Percentiles rank a stretch among this genome's conserved stretches.
Conservation (phyloP, 2,797 vertebrate genomes). For the Pagetopsis macropterus region DNA sequence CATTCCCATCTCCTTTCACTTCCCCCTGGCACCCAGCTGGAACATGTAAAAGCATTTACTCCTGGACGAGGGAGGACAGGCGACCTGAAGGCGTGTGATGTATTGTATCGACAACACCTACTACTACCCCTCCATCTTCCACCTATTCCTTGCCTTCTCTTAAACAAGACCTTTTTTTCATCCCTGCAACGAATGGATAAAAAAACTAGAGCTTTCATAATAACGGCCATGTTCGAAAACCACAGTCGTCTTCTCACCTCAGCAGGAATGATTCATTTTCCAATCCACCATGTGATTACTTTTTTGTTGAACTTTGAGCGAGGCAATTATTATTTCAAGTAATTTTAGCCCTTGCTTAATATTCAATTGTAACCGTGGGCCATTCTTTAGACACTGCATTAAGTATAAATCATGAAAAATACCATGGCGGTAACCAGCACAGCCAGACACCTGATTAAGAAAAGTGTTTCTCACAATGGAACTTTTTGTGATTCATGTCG, state of each 20-base stretch:
- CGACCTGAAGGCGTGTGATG: conserved; percentile 16
- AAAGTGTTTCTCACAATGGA: conserved; percentile 7
- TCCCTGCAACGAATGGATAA: conserved; percentile 25
- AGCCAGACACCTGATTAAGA: conserved; percentile 25
- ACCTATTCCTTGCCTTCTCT: conserved; percentile 16
- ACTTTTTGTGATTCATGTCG: not conserved
- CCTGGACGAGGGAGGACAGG: conserved; percentile 13
- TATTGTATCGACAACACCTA: conserved; percentile 13
- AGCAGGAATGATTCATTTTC: conserved; percentile 56
- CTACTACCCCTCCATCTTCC: not conserved
- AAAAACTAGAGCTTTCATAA: conserved; percentile 31
- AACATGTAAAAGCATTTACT: conserved; percentile 42
- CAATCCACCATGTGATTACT: conserved; percentile 55
- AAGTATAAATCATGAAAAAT: conserved; percentile 50
- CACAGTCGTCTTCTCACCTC: conserved; percentile 16
- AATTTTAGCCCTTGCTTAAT: conserved; percentile 57
- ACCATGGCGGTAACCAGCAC: not conserved
- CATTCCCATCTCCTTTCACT: conserved; percentile 33
- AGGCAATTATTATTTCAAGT: conserved; percentile 67
- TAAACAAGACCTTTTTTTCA: conserved; percentile 5
- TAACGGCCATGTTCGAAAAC: conserved; percentile 19
- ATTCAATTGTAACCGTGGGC: conserved; percentile 42
- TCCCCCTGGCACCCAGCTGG: conserved; percentile 33
- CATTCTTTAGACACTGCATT: conserved; percentile 34
- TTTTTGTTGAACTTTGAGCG: conserved; percentile 46